Evolutionary conservation across 1,140 invertebrate species (phyloP), one percentile per base, ranked within the genome.

Genomic region (Aphaenogaster rudis): DNA sequence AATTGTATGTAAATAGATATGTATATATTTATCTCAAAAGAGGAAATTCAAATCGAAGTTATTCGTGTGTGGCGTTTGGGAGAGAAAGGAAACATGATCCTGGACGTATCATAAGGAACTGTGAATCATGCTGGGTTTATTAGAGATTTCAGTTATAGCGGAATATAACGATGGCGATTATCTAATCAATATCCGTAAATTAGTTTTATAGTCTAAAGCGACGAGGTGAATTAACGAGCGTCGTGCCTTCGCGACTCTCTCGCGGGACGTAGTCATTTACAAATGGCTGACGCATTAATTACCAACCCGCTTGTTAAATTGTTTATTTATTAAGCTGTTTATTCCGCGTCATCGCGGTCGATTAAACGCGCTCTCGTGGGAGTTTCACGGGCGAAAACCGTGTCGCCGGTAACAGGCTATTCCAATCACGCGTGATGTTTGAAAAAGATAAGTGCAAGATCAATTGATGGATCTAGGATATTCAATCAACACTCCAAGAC

Each of bases 181-280:
- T 50, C 77, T 81, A 86, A 89, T 88, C 88, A 86, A 64, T 80
- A 21, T 67, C 57, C 78, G 63, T 45, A 90, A 90, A 90, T 90
- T 86, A 66, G n/a, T 86, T 77, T 79, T 79, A 64, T 66, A 54
- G 33, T 87, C 64, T 71, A 48, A 48, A 88, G 42, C 48, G 64
- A 15, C n/a, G 4, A 8, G 15, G 15, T 50, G 39, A 17, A 52
- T 88, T 84, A 76, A 88, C 59, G 39, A 50, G 36, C 64, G 17
- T 86, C 87, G 66, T 74, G 66, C 77, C 81, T 54, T 52, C 13
- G 13, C n/a, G 72, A 33, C 42, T 80, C 61, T 80, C 48, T 63
- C 39, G 48, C 45, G 69, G 74, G 59, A 79, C 3, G 8, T 33
- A 50, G 21, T 59, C 80, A 42, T 74, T 84, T 84, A 74, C 57